phyloP scores from a whole-genome alignment of 2,113 vertebrate genomes.

The Pseudorhombus dupliciocellatus region DNA sequence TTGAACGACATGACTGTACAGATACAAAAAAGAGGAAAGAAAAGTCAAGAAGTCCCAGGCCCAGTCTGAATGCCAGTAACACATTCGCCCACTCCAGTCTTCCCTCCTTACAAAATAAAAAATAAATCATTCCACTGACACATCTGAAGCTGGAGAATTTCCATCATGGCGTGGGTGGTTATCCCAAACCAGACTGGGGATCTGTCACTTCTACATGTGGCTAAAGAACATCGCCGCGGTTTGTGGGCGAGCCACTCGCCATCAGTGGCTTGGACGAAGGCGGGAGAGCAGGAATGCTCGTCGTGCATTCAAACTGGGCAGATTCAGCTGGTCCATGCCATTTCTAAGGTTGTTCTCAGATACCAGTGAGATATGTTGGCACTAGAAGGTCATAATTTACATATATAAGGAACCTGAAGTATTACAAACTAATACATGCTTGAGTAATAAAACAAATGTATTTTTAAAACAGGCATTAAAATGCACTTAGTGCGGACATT shows the following conservation, averaged over 20 bases:
- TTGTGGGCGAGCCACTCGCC: slow-evolving; percentile 16
- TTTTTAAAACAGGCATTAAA: slow-evolving; percentile 81
- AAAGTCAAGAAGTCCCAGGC: slow-evolving; percentile 64
- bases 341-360: slow-evolving; percentile 74
- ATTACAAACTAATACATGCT: slow-evolving; percentile 79
- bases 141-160: slow-evolving; percentile 29
- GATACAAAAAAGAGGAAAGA: slow-evolving; percentile 66
- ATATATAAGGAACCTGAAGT: slow-evolving; percentile 79
- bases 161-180: slow-evolving; percentile 11
- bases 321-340: slow-evolving; percentile 68
- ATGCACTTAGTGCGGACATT: slow-evolving; percentile 85
- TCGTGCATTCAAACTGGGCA: slow-evolving; percentile 63
- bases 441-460: slow-evolving; percentile 79
- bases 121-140: slow-evolving; percentile 20
- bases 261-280: slow-evolving; percentile 33
- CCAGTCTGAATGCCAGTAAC: slow-evolving; percentile 63
- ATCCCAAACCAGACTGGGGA: slow-evolving; percentile 37
- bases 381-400: slow-evolving; percentile 77
- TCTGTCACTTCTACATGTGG: slow-evolving; percentile 18
- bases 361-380: slow-evolving; percentile 78
- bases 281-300: slow-evolving; percentile 49
- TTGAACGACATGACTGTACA: slow-evolving; percentile 82
- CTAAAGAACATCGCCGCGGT: slow-evolving; percentile 18
- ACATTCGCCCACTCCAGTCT: slow-evolving; percentile 31
- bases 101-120: slow-evolving; percentile 21